These are phyloP conservation scores for Hypolimnas misippus DNA, from an alignment of 2,888 invertebrate species.

Conservation along the genomic window DNA sequence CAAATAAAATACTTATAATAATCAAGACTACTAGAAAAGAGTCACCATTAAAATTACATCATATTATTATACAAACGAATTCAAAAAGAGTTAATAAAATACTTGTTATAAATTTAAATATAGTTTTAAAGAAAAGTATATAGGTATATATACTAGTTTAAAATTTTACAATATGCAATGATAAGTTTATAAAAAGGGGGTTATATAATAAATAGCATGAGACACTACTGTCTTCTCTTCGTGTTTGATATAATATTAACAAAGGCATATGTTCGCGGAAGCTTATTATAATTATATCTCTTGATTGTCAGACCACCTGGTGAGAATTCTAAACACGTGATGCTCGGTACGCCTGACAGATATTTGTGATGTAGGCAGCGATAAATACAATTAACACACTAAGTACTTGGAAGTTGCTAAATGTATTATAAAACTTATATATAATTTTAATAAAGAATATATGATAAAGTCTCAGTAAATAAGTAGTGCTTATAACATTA, in stretches of 20 bases:
- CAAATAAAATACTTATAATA: slow-evolving; percentile 13
- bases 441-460: background rate
- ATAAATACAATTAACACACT: background rate
- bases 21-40: background rate
- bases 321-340: slow-evolving; percentile 24
- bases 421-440: background rate
- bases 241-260: background rate
- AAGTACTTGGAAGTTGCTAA: background rate
- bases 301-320: slow-evolving; percentile 31
- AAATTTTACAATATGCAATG: too few species aligned
- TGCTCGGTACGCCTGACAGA: slow-evolving; percentile 16
- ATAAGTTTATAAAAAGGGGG: too few species aligned
- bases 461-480: too few species aligned
- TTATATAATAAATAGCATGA: too few species aligned
- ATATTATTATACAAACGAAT: too few species aligned
- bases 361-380: background rate
- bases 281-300: slow-evolving; percentile 13
- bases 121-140: too few species aligned
- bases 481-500: too few species aligned
- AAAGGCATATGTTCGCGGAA: slow-evolving; percentile 14
- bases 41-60: background rate
- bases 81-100: too few species aligned
- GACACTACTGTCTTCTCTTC: too few species aligned
- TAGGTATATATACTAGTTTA: too few species aligned
- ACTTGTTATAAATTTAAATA: too few species aligned